Conservation (phyloP, 2,113 vertebrate species). For the Eudyptes chrysolophus region DNA sequence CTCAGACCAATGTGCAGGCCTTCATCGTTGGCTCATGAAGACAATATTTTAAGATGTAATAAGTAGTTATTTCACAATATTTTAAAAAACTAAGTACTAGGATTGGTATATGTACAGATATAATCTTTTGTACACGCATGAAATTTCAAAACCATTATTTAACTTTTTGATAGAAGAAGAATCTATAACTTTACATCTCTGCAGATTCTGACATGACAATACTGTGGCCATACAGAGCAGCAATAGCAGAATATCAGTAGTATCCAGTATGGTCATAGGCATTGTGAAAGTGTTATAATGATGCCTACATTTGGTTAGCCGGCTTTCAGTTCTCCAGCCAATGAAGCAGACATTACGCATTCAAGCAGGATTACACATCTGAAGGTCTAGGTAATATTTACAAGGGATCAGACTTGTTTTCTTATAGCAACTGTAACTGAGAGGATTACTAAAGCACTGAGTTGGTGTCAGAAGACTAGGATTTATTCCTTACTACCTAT, state of each 20-base stretch:
- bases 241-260: background rate
- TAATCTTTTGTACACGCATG: background rate
- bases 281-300: background rate
- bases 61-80: background rate
- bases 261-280: background rate
- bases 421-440: background rate
- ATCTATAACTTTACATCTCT: background rate
- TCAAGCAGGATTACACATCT: slow-evolving; percentile 3
- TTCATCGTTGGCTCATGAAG: background rate
- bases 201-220: background rate
- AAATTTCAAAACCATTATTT: background rate
- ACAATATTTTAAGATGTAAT: background rate
- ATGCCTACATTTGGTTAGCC: background rate
- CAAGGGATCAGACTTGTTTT: slow-evolving; percentile 14
- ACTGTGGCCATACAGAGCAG: background rate
- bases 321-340: background rate
- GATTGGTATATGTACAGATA: background rate
- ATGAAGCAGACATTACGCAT: background rate
- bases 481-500: slow-evolving; percentile 22
- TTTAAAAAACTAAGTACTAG: background rate
- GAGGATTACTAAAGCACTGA: slow-evolving; percentile 33
- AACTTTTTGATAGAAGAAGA: background rate
- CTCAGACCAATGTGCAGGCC: background rate
- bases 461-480: slow-evolving; percentile 8
- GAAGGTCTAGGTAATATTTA: slow-evolving; percentile 19